Percentiles rank a stretch among this genome's conserved stretches.
Conservation (phyloP, 1,140 invertebrate species). For the Meloidogyne hapla region DNA sequence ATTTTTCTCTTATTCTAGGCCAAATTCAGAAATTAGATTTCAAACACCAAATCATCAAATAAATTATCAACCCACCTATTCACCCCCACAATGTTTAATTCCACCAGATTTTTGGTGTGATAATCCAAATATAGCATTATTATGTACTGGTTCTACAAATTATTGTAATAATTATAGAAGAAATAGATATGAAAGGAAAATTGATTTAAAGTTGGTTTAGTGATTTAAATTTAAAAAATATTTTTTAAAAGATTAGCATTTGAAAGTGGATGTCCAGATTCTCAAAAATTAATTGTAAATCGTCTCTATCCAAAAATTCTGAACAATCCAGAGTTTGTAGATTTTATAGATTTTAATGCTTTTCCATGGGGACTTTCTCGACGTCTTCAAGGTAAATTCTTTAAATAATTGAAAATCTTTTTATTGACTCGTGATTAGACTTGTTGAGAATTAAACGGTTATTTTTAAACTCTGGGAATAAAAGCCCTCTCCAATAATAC, state of each 20-base stretch:
- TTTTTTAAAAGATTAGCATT: constrained; percentile 32
- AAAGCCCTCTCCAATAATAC: too few species aligned
- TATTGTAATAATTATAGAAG: constrained; percentile 31
- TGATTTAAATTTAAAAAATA: neutral
- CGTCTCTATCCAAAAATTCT: constrained; percentile 33
- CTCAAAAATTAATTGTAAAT: constrained; percentile 35
- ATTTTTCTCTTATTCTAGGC: neutral
- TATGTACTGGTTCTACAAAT: constrained; percentile 28
- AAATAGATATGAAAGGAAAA: neutral
- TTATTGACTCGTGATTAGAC: neutral
- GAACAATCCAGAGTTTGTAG: neutral
- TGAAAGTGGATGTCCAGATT: constrained; percentile 44
- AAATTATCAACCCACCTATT: neutral
- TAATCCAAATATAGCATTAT: constrained; percentile 19
- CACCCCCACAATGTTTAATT: neutral
- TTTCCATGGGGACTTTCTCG: constrained; percentile 42
- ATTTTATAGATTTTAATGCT: constrained; percentile 35
- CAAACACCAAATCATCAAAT: neutral
- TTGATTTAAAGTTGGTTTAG: constrained; percentile 25
- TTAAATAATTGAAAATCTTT: neutral
- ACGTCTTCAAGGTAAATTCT: constrained; percentile 22
- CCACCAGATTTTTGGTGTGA: constrained; percentile 45
- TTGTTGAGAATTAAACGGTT: too few species aligned
- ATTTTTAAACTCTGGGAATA: too few species aligned
- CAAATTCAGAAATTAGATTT: constrained; percentile 1